Evolutionary conservation across 1,140 invertebrate genomes (phyloP), one percentile per base, ranked within the genome.

Genomic region (Atopsyche davidsoni): DNA sequence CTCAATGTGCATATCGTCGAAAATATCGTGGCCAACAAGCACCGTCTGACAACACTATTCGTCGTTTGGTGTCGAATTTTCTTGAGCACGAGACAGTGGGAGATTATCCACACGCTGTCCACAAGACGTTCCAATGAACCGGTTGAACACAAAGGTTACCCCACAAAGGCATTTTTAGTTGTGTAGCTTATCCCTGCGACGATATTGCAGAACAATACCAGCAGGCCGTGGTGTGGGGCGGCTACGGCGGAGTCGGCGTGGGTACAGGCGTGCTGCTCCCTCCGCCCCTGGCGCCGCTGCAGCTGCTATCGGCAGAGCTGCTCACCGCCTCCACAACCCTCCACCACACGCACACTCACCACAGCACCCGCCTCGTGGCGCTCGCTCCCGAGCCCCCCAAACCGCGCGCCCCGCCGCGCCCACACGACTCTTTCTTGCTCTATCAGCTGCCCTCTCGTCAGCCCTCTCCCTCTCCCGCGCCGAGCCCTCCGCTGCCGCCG

Each of bases 191-290:
- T n/a, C n/a, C n/a, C n/a, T n/a, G n/a, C n/a, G n/a, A n/a, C n/a
- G n/a, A n/a, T 59, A 62, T 70, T 72, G 65, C 77, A 75, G 85
- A 87, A 66, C 78, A 84, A 62, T 75, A 82, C 64, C 84, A 85
- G 57, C 83, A 86, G 63, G 78, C 84, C 1, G 81, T 85, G n/a
- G 80, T 86, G 2, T 85, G 77, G 83, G 81, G 81, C 40, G 79
- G 76, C 59, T 79, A 81, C 58, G 75, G 76, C 38, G 81, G 75
- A 64, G 75, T 74, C 25, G 74, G 80, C 3, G 72, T 79, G 1
- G 77, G 79, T 14, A 64, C 82, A 16, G 63, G 83, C 21, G 68
- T 84, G 32, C 81, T 78, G 1, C 79, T 77, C 14, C 75, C 79
- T 1, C 83, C 81, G 14, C 79, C 79, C 1, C 60, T 54, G 55